phyloP scores from a whole-genome alignment of 2,113 vertebrate genomes.

The Marmota monax region DNA sequence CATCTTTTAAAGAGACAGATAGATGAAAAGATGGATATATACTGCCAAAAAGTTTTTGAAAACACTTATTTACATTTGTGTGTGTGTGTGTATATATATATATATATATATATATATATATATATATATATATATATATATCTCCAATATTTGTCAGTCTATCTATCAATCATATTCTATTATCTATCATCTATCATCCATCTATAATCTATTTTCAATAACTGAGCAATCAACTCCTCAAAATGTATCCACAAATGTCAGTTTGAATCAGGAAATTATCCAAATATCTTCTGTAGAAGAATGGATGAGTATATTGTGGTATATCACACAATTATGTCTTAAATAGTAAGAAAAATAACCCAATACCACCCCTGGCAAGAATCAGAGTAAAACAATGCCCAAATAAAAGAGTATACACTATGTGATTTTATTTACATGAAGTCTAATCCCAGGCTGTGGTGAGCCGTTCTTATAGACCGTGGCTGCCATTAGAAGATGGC shows the following conservation, averaged over 20 bases:
- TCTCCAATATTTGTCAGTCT: not conserved
- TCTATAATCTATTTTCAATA: not conserved
- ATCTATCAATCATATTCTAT: too few species aligned
- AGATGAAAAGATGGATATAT: not conserved
- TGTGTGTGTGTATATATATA: not conserved
- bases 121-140: too few species aligned
- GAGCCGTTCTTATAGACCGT: too few species aligned
- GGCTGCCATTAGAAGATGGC: too few species aligned
- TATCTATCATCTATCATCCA: too few species aligned
- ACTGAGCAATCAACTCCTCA: not conserved
- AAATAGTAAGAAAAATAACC: not conserved
- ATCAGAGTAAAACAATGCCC: not conserved
- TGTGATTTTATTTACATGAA: not conserved
- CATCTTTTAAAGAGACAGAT: not conserved
- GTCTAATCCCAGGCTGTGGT: not conserved
- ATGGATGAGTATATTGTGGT: not conserved
- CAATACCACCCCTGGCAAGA: not conserved
- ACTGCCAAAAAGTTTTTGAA: not conserved
- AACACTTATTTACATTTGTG: not conserved
- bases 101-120: not conserved
- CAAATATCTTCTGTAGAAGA: slow-evolving; percentile 1
- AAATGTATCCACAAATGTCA: not conserved
- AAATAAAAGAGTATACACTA: not conserved
- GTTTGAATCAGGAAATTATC: not conserved
- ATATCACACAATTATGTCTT: not conserved